Conservation (phyloP, 2,888 invertebrate species). For the Cinara cedri region DNA sequence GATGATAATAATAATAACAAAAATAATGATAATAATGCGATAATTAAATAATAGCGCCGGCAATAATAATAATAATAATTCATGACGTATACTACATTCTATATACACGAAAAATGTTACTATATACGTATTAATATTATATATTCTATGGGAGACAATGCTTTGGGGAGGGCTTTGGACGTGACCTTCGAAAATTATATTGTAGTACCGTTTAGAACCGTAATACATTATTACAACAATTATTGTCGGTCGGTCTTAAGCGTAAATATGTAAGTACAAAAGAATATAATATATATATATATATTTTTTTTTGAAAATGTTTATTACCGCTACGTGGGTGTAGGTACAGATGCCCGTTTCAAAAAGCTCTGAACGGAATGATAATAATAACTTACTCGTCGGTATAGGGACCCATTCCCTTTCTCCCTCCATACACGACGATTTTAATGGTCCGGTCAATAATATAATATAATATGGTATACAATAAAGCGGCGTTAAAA, state of each 20-base stretch:
- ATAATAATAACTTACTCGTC: too few relatives aligned
- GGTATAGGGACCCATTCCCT: neutral
- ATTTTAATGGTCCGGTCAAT: constrained; percentile 22
- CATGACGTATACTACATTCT: neutral
- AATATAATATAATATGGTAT: neutral
- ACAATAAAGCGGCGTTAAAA: neutral
- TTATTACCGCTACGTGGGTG: constrained; percentile 4
- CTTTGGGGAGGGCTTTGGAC: neutral
- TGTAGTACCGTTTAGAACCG: constrained; percentile 24
- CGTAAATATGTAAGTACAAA: constrained; percentile 2
- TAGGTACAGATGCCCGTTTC: neutral
- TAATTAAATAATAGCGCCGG: constrained; percentile 31
- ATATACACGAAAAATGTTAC: too few relatives aligned
- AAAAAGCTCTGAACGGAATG: constrained; percentile 2
- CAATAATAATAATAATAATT: constrained; percentile 5
- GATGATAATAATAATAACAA: constrained; percentile 33
- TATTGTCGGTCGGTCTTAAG: neutral
- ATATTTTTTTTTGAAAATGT: constrained; percentile 5
- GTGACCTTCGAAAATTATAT: constrained; percentile 31
- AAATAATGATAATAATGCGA: constrained; percentile 7
- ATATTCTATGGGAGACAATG: constrained; percentile 23
- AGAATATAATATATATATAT: neutral
- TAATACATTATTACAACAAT: neutral
- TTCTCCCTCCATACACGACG: neutral
- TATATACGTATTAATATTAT: too few relatives aligned